Conservation (phyloP, 2,113 vertebrate genomes). For the Labeo rohita region DNA sequence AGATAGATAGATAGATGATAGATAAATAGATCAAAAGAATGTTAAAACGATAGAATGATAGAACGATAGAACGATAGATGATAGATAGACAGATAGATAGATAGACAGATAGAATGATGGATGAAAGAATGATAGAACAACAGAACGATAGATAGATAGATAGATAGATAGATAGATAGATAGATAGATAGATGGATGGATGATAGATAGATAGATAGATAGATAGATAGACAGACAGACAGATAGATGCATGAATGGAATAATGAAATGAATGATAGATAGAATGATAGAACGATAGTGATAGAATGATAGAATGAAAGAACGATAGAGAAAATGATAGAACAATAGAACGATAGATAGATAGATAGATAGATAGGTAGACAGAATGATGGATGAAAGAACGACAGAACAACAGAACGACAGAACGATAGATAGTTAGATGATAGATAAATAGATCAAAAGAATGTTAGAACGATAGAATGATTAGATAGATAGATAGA, state of each 20-base stretch:
- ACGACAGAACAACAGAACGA: not conserved
- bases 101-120: not conserved
- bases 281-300: too few relatives aligned
- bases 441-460: not conserved
- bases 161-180: not conserved
- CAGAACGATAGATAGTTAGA: not conserved
- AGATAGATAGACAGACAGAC: not conserved
- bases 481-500: not conserved
- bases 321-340: not conserved
- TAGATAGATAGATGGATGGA: not conserved
- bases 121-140: not conserved
- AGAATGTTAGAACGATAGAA: too few relatives aligned
- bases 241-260: rapidly evolving
- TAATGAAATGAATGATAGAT: too few relatives aligned
- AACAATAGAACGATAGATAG: not conserved
- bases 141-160: not conserved
- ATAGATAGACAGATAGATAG: not conserved
- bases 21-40: not conserved
- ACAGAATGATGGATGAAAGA: not conserved
- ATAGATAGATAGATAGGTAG: not conserved
- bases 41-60: too few relatives aligned
- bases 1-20: not conserved
- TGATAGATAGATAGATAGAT: not conserved
- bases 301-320: too few relatives aligned
- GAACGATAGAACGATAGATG: not conserved